A percentile compares a stretch with the other conserved stretches of the same genome.
phyloP scores from a whole-genome alignment of 1,140 invertebrate species.

The Brachionus calyciflorus region DNA sequence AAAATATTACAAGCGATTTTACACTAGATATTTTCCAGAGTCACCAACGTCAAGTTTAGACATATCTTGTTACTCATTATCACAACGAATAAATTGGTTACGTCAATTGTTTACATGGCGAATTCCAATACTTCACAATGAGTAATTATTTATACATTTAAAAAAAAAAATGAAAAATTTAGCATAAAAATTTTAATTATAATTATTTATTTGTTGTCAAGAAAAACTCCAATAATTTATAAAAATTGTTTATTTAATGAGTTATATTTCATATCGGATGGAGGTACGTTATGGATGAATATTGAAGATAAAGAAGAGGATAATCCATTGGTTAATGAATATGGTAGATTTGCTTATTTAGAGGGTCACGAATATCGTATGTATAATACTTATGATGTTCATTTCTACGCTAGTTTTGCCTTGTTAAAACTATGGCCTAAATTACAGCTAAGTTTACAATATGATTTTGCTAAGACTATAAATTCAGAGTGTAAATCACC shows the following conservation, averaged over 20 bases:
- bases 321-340: conserved; percentile 55
- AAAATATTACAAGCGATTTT: conserved; percentile 65
- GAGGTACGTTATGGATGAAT: conserved; percentile 76
- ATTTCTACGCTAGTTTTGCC: conserved; percentile 89
- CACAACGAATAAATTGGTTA: not conserved
- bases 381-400: conserved; percentile 94
- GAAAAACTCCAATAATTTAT: conserved; percentile 44
- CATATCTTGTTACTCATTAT: not conserved
- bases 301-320: conserved; percentile 47
- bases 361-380: conserved; percentile 83
- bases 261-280: conserved; percentile 83
- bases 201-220: not conserved
- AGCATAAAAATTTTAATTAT: not conserved
- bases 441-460: conserved; percentile 78
- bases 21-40: conserved; percentile 75
- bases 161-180: not conserved
- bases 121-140: not conserved
- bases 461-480: conserved; percentile 68
- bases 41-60: not conserved
- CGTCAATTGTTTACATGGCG: not conserved
- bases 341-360: conserved; percentile 62
- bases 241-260: conserved; percentile 92
- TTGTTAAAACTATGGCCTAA: conserved; percentile 82
- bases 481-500: conserved; percentile 50
- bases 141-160: not conserved